These are phyloP conservation scores for Lanistes nyassanus DNA, from an alignment of 1,140 invertebrate species.

Conservation along the genomic window DNA sequence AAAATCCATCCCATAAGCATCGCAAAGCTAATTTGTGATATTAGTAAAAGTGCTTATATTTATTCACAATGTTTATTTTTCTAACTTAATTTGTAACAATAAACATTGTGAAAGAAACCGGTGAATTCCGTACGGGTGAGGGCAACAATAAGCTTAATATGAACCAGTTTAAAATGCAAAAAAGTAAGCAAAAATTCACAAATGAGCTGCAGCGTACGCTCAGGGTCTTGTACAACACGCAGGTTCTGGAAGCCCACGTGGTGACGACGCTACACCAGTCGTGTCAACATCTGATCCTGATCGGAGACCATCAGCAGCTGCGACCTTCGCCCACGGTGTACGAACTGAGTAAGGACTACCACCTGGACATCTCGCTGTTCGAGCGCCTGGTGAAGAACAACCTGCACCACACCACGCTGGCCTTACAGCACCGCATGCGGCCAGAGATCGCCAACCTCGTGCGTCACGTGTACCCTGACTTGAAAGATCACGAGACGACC, in stretches of 20 bases:
- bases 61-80: too few species aligned
- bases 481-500: slow-evolving; percentile 54
- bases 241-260: slow-evolving; percentile 57
- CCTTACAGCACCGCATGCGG: slow-evolving; percentile 51
- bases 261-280: slow-evolving; percentile 70
- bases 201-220: too few species aligned
- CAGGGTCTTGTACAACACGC: slow-evolving; percentile 3
- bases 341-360: slow-evolving; percentile 25
- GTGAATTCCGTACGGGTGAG: too few species aligned
- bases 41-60: too few species aligned
- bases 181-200: too few species aligned
- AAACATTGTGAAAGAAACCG: too few species aligned
- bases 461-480: slow-evolving; percentile 62
- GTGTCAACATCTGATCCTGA: slow-evolving; percentile 83
- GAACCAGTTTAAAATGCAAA: too few species aligned
- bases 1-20: too few species aligned
- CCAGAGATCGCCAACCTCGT: slow-evolving; percentile 65
- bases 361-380: slow-evolving; percentile 64
- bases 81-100: too few species aligned
- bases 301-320: slow-evolving; percentile 77
- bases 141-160: too few species aligned
- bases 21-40: too few species aligned
- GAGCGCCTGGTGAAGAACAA: slow-evolving; percentile 57
- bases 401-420: slow-evolving; percentile 53
- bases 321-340: slow-evolving; percentile 64